Evolutionary conservation across 2,797 vertebrate species (phyloP).

Genomic region (Trachops cirrhosus): DNA sequence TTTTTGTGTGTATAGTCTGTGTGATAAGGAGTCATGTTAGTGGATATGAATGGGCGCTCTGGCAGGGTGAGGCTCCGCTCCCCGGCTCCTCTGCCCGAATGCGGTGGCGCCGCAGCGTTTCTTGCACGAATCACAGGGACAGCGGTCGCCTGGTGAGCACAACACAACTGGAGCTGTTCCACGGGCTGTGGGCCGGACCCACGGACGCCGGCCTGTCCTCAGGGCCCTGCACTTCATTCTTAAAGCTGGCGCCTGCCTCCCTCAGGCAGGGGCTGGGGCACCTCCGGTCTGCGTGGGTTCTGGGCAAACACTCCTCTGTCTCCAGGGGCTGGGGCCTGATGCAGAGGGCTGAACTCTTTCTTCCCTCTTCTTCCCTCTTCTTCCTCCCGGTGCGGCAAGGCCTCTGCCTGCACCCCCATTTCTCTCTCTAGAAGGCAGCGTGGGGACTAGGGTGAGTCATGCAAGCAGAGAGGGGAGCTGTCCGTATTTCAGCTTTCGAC

Average conservation of each 20-base stretch:
- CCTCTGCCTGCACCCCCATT: background rate
- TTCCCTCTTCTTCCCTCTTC: no score
- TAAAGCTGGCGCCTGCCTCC: fast-evolving
- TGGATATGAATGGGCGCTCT: background rate
- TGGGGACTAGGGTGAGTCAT: background rate
- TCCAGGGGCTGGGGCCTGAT: background rate
- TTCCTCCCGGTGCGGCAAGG: background rate
- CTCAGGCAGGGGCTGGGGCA: no score
- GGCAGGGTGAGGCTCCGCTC: background rate
- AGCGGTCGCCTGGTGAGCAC: background rate
- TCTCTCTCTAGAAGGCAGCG: background rate
- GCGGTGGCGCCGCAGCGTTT: background rate
- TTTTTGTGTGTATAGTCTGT: background rate
- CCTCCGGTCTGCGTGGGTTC: background rate
- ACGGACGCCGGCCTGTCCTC: background rate
- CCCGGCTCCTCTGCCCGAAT: background rate
- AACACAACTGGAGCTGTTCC: background rate
- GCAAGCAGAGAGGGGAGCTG: background rate
- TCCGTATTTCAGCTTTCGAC: background rate
- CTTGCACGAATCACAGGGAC: background rate
- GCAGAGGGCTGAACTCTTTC: background rate
- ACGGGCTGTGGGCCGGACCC: background rate
- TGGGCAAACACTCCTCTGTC: background rate
- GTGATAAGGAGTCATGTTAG: background rate
- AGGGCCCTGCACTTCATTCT: no score